phyloP scores from a whole-genome alignment of 2,888 invertebrate genomes.

The Siphlonurus alternatus region DNA sequence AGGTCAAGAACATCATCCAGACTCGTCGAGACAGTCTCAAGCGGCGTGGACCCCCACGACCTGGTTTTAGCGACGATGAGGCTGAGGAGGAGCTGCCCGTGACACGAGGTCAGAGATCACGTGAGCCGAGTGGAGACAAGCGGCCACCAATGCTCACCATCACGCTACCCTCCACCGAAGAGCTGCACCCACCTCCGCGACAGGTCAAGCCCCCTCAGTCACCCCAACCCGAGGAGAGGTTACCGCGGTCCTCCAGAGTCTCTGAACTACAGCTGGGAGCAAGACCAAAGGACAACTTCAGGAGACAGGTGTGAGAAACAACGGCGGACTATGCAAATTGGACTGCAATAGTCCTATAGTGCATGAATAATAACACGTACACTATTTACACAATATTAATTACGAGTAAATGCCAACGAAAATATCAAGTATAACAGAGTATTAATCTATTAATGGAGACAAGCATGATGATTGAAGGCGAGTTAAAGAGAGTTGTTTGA shows the following conservation, averaged over 20 bases:
- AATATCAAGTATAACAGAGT: too few relatives aligned
- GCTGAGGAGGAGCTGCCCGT: background rate
- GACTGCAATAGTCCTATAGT: too few relatives aligned
- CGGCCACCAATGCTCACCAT: conserved; percentile 33
- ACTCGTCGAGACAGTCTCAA: conserved; percentile 48
- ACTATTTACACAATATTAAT: too few relatives aligned
- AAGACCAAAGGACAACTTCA: background rate
- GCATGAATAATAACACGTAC: too few relatives aligned
- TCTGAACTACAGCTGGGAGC: background rate
- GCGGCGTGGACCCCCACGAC: conserved; percentile 25
- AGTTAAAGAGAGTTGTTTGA: too few relatives aligned
- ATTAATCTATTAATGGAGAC: too few relatives aligned
- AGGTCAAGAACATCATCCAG: conserved; percentile 60
- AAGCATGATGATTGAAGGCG: too few relatives aligned
- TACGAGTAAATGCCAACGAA: too few relatives aligned
- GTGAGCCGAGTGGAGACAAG: background rate
- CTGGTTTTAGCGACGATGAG: conserved; percentile 7
- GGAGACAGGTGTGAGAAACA: background rate
- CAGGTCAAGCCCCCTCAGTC: conserved; percentile 8
- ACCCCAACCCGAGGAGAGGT: conserved; percentile 11
- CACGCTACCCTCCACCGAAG: conserved; percentile 43
- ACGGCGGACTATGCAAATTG: too few relatives aligned
- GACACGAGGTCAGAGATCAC: background rate
- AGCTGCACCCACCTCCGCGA: conserved; percentile 20
- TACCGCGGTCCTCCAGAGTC: conserved; percentile 6